Conservation (phyloP, 1,140 invertebrate species). For the Coboldia fuscipes region DNA sequence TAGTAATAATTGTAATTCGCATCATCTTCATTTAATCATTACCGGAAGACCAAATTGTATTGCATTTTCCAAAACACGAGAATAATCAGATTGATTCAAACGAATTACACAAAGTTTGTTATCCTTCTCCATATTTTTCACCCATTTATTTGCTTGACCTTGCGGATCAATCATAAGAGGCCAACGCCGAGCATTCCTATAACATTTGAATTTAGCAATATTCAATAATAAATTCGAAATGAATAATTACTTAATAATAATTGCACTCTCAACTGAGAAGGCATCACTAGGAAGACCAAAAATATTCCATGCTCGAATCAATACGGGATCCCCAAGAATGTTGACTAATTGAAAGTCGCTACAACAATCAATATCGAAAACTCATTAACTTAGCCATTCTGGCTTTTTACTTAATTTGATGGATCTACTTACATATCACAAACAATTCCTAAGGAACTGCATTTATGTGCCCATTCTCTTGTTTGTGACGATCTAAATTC, state of each 20-base stretch:
- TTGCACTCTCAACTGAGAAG: slow-evolving; percentile 82
- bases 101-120: slow-evolving; percentile 68
- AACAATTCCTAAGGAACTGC: slow-evolving; percentile 41
- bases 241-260: slow-evolving; percentile 49
- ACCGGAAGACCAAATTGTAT: slow-evolving; percentile 82
- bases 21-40: no score
- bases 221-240: background rate
- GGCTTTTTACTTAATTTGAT: background rate
- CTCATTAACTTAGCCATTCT: background rate
- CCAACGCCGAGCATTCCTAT: slow-evolving; percentile 64
- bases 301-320: slow-evolving; percentile 79
- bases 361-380: background rate
- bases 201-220: no score
- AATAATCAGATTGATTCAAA: slow-evolving; percentile 61
- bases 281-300: slow-evolving; percentile 68
- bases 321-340: slow-evolving; percentile 67
- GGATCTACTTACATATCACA: slow-evolving; percentile 33
- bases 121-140: slow-evolving; percentile 80
- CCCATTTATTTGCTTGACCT: slow-evolving; percentile 84
- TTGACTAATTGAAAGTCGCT: slow-evolving; percentile 45
- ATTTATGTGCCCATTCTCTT: slow-evolving; percentile 45
- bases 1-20: slow-evolving; percentile 4
- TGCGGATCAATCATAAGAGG: slow-evolving; percentile 91
- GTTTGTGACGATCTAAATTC: slow-evolving; percentile 39
- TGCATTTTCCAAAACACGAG: slow-evolving; percentile 70